Base-by-base conservation (phyloP, 2,113 vertebrate species). In the Megaleporinus macrocephalus region DNA sequence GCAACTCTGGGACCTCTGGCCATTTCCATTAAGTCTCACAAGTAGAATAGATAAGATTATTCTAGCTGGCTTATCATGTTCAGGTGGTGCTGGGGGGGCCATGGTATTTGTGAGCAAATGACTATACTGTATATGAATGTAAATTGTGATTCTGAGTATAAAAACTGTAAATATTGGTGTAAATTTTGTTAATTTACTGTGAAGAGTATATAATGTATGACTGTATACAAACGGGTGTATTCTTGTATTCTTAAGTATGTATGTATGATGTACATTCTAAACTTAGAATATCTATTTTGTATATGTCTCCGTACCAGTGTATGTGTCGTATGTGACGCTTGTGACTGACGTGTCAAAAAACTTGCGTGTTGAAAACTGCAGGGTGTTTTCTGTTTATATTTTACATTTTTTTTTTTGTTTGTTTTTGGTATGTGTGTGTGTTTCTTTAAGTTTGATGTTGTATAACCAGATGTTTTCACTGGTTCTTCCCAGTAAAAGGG, bases 151-250 rank as follows among this genome's bases (percentile, higher is more conserved):
- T 89, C 14, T 89, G 93, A 96, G 94, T 95, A 97, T 96, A 95
- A 93, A 94, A 91, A 91, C 94, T 97, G 96, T 96, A 98, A 92
- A 95, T 94, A 94, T 96, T 83, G 92, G 95, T 98, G 96, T 97
- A 97, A 92, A 97, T 96, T 96, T 93, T 95, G 94, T 95, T 94
- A 92, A 96, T 95, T 93, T 93, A 95, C 91, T 91, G 94, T 84
- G 85, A 84, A 92, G 88, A 89, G 89, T 87, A 90, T 92, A 92
- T 92, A 89, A 84, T 88, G 86, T 91, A 86, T 90, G 84, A 92
- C 95, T 96, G 94, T 93, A 92, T 91, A 82, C 78, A 81, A 83
- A 81, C 69, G 85, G 85, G 90, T 94, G 91, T 93, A 94, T 94
- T 90, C 95, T 94, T 94, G 93, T 94, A 92, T 92, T 91, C 94